These are phyloP conservation scores for Incurvaria masculella DNA, from an alignment of 2,888 invertebrate genomes.

Conservation along the genomic window DNA sequence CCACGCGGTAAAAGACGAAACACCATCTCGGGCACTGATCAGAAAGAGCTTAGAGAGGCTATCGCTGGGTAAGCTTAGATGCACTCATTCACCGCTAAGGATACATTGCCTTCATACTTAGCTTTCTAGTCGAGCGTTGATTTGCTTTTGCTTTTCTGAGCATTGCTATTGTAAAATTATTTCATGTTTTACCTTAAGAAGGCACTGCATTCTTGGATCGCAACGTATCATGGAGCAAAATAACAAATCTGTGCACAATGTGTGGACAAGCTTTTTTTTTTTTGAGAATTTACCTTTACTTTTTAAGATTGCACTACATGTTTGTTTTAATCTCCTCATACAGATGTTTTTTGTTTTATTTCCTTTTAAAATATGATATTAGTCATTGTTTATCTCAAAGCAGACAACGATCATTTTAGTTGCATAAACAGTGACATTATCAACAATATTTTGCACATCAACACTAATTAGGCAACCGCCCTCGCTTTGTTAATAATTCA, in stretches of 20 bases:
- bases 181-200: background rate
- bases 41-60: slow-evolving; percentile 84
- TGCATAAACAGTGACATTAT: background rate
- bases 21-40: slow-evolving; percentile 88
- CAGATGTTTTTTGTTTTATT: background rate
- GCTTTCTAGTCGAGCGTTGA: background rate
- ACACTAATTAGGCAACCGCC: background rate
- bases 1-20: slow-evolving; percentile 83
- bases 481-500: background rate
- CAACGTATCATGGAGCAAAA: background rate
- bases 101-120: slow-evolving; percentile 32
- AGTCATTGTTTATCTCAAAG: slow-evolving; percentile 8
- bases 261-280: background rate
- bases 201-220: background rate
- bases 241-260: background rate
- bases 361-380: background rate
- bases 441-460: background rate
- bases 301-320: background rate
- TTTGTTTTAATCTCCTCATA: background rate
- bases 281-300: background rate
- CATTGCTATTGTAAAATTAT: no score
- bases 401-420: slow-evolving; percentile 28
- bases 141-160: no score
- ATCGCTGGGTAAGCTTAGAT: slow-evolving; percentile 74
- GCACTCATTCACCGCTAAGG: slow-evolving; percentile 36